Percentiles rank a stretch among this genome's conserved stretches.
These are phyloP conservation scores for Nemapogon koenigi DNA, from an alignment of 2,888 invertebrate species.

Conservation along the genomic window DNA sequence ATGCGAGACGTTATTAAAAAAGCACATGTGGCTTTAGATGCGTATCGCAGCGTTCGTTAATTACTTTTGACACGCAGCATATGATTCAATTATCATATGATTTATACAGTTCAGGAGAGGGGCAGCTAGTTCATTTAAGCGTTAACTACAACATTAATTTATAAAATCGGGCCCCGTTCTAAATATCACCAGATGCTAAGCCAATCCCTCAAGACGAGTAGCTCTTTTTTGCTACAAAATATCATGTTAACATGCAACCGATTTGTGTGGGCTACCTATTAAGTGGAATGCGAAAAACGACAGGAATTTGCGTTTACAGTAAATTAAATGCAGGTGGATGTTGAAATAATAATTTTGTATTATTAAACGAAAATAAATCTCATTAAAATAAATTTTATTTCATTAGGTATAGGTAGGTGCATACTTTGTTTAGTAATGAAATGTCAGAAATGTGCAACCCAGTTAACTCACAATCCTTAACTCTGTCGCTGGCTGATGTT, in stretches of 20 bases:
- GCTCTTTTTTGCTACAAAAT: constrained; percentile 27
- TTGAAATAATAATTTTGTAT: background rate
- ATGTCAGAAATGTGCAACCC: too few relatives aligned
- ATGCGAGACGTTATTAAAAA: constrained; percentile 53
- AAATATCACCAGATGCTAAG: constrained; percentile 36
- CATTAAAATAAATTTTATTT: too few relatives aligned
- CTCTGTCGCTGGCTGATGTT: background rate
- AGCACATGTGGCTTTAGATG: constrained; percentile 59
- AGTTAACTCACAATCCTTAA: too few relatives aligned
- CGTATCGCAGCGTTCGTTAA: constrained; percentile 60
- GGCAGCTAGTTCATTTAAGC: constrained; percentile 43
- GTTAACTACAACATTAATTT: constrained; percentile 53
- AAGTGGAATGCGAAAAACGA: constrained; percentile 15
- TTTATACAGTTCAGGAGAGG: constrained; percentile 42
- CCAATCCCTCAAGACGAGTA: constrained; percentile 43
- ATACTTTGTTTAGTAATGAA: too few relatives aligned
- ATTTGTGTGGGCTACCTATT: constrained; percentile 38
- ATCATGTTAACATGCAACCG: constrained; percentile 37
- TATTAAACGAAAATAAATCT: too few relatives aligned
- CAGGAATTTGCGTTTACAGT: constrained; percentile 1
- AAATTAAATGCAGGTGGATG: background rate
- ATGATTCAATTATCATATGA: constrained; percentile 65
- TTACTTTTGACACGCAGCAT: constrained; percentile 63
- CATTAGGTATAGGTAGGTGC: too few relatives aligned
- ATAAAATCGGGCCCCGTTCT: constrained; percentile 38